phyloP scores from a whole-genome alignment of 1,140 invertebrate species.

The Drosophila miranda region DNA sequence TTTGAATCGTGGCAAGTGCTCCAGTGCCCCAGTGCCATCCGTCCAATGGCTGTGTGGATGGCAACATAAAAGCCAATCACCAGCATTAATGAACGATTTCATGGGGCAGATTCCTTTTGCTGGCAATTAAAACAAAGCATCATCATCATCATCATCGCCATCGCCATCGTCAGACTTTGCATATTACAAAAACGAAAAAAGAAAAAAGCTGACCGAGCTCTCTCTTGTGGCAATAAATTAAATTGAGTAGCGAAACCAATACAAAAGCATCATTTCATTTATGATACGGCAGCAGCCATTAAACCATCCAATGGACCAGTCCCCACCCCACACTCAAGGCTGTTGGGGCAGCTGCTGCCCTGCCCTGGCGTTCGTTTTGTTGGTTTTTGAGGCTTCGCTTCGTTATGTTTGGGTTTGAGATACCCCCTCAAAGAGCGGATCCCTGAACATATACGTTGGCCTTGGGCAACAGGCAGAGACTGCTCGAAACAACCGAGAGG shows the following conservation, averaged over 20 bases:
- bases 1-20: conserved; percentile 32
- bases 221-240: conserved; percentile 41
- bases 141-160: conserved; percentile 11
- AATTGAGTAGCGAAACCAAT: conserved; percentile 50
- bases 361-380: conserved; percentile 10
- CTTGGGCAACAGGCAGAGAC: too few species aligned
- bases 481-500: too few species aligned
- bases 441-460: too few species aligned
- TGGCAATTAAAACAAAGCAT: conserved; percentile 46
- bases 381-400: conserved; percentile 48
- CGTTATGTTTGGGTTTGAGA: conserved; percentile 23
- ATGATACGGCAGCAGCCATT: conserved; percentile 22
- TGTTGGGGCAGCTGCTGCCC: conserved; percentile 29
- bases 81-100: conserved; percentile 43
- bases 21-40: neutral
- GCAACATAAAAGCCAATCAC: conserved; percentile 48
- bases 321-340: conserved; percentile 11
- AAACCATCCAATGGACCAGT: neutral
- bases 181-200: conserved; percentile 23
- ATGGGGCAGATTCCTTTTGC: conserved; percentile 34
- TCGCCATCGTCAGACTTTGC: conserved; percentile 33
- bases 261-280: conserved; percentile 36
- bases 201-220: conserved; percentile 40
- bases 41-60: too few species aligned
- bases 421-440: too few species aligned